Evolutionary conservation across 2,113 vertebrate species (phyloP).

Genomic region (Oryzias curvinotus): DNA sequence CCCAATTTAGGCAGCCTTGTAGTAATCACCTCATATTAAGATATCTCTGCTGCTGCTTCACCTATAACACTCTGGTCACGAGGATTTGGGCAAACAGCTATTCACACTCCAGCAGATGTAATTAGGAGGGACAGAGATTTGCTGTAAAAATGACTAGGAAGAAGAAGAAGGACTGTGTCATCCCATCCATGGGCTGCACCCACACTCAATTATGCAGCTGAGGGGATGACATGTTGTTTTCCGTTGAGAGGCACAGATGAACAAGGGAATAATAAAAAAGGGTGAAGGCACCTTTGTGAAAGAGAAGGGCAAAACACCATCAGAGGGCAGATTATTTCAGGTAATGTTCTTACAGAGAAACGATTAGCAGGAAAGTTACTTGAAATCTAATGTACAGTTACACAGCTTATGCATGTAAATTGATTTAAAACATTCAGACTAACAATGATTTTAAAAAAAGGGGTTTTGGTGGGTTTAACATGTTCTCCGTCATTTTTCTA

Average conservation of each 20-base stretch:
- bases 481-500: too few species aligned
- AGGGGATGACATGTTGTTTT: slow-evolving; percentile 27
- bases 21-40: slow-evolving; percentile 21
- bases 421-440: too few species aligned
- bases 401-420: too few species aligned
- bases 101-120: slow-evolving; percentile 24
- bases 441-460: too few species aligned
- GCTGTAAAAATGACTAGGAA: slow-evolving; percentile 33
- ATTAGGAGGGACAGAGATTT: slow-evolving; percentile 53
- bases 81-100: not conserved
- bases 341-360: too few species aligned
- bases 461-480: too few species aligned
- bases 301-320: too few species aligned
- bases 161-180: slow-evolving; percentile 54
- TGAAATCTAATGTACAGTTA: too few species aligned
- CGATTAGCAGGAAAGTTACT: too few species aligned
- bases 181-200: slow-evolving; percentile 23
- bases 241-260: slow-evolving; percentile 21
- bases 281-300: slow-evolving; percentile 24
- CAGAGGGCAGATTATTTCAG: too few species aligned
- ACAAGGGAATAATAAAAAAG: slow-evolving; percentile 43
- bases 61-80: slow-evolving; percentile 21
- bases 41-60: slow-evolving; percentile 6
- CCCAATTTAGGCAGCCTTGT: slow-evolving; percentile 32
- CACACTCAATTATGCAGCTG: slow-evolving; percentile 43